Conservation (phyloP, 1,140 invertebrate genomes). For the Danaus melanippus region DNA sequence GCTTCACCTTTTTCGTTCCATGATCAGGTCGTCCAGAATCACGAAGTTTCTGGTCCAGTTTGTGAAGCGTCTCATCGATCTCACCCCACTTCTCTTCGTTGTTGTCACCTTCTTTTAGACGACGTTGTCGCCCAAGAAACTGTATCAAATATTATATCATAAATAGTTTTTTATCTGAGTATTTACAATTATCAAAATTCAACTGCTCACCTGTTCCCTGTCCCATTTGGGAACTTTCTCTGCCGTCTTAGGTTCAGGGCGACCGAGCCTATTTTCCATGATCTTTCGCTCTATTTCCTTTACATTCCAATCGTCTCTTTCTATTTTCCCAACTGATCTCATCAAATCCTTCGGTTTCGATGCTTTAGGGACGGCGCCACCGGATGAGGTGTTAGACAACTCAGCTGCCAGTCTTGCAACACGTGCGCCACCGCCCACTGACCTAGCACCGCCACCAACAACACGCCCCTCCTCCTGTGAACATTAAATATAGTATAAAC, state of each 20-base stretch:
- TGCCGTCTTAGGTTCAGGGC: conserved; percentile 76
- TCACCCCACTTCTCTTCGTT: conserved; percentile 76
- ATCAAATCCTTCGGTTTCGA: conserved; percentile 90
- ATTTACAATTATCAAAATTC: not conserved
- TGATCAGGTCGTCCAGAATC: conserved; percentile 56
- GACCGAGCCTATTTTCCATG: conserved; percentile 84
- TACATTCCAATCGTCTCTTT: conserved; percentile 93
- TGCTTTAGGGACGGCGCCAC: conserved; percentile 68
- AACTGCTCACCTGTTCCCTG: conserved; percentile 77
- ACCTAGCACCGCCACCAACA: conserved; percentile 37
- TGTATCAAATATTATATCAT: conserved; percentile 39
- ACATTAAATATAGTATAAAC: too few relatives aligned
- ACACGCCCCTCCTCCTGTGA: conserved; percentile 47
- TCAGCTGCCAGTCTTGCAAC: conserved; percentile 78
- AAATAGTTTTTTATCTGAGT: not conserved
- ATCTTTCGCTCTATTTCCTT: conserved; percentile 93
- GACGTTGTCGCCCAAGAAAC: conserved; percentile 83
- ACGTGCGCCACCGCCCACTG: conserved; percentile 64
- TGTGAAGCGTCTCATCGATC: conserved; percentile 86
- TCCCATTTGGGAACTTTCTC: conserved; percentile 94
- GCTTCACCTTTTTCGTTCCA: conserved; percentile 52
- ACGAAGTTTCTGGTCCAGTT: conserved; percentile 82
- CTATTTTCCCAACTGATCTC: conserved; percentile 91
- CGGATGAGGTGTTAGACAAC: conserved; percentile 37
- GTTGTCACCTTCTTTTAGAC: conserved; percentile 45